Evolutionary conservation across 2,888 invertebrate species (phyloP).

Genomic region (Tenthredo distinguenda): DNA sequence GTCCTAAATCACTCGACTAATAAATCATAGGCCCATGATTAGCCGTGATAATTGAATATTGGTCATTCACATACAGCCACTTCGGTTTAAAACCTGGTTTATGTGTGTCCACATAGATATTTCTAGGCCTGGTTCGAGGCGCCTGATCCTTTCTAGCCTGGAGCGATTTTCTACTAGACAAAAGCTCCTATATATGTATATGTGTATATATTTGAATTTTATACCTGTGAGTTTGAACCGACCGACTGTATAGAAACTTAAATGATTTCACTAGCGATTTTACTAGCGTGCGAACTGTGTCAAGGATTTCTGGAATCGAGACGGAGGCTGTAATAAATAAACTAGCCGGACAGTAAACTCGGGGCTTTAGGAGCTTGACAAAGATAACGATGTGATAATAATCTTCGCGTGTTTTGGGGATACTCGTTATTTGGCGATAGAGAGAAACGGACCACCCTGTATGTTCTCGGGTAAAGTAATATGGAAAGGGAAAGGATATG

Average conservation of each 20-base stretch:
- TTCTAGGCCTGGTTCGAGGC: conserved; percentile 25
- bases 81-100: conserved; percentile 7
- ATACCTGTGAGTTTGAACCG: background rate
- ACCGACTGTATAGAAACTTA: background rate
- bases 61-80: background rate
- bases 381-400: background rate
- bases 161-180: conserved; percentile 1
- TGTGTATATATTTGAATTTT: background rate
- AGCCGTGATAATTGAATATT: conserved; percentile 29
- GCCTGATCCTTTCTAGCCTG: conserved; percentile 36
- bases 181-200: background rate
- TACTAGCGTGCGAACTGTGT: conserved; percentile 32
- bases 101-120: conserved; percentile 7
- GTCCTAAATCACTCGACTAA: conserved; percentile 26
- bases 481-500: conserved; percentile 25
- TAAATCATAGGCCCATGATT: background rate
- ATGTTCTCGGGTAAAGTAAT: background rate
- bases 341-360: background rate
- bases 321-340: background rate
- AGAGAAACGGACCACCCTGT: conserved; percentile 40
- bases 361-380: background rate
- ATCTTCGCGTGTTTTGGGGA: background rate
- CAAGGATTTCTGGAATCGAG: conserved; percentile 21
- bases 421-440: background rate
- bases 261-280: background rate